Conservation (phyloP, 2,113 vertebrate genomes). For the Menura novaehollandiae region DNA sequence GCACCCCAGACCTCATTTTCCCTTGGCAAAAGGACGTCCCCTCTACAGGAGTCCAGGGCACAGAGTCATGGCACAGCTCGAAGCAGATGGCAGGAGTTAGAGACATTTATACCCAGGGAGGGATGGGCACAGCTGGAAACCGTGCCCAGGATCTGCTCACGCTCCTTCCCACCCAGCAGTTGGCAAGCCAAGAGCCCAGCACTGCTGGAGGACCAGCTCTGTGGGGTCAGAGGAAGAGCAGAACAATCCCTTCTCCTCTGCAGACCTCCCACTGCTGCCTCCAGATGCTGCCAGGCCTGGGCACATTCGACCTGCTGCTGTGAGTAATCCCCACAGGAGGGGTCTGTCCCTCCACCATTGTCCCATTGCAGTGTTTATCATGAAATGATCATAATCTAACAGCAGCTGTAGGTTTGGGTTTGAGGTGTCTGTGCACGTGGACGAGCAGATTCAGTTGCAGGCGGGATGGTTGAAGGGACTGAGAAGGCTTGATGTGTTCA, state of each 20-base stretch:
- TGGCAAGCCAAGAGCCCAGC: background rate
- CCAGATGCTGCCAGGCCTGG: background rate
- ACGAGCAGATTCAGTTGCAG: background rate
- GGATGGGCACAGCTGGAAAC: background rate
- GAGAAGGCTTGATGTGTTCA: background rate
- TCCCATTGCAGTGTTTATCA: background rate
- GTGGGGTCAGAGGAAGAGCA: background rate
- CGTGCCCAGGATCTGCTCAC: background rate
- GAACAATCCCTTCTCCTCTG: background rate
- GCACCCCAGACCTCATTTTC: background rate
- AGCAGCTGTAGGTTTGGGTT: background rate
- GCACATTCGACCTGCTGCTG: background rate
- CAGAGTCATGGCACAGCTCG: background rate
- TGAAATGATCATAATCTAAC: background rate
- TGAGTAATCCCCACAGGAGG: background rate
- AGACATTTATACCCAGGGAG: background rate
- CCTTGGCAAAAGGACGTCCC: background rate
- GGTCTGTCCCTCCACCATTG: background rate
- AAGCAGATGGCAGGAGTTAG: background rate
- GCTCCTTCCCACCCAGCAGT: background rate
- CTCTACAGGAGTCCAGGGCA: background rate
- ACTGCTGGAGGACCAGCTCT: background rate
- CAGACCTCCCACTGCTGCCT: background rate
- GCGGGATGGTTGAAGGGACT: accelerated
- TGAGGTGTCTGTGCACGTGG: background rate